Evolutionary conservation across 1,140 invertebrate species (phyloP).

Genomic region (Metopolophium dirhodum): DNA sequence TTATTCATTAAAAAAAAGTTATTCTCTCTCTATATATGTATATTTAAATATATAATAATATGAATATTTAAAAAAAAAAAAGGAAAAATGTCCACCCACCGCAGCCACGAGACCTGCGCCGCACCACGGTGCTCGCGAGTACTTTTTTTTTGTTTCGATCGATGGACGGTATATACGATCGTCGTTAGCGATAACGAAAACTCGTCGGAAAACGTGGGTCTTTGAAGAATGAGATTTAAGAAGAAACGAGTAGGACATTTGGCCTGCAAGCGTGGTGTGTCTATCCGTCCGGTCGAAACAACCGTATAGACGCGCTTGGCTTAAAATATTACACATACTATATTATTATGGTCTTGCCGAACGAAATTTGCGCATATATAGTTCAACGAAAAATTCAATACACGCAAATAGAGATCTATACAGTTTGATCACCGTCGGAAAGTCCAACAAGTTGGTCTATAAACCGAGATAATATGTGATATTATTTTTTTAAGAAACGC

Average conservation of each 20-base stretch:
- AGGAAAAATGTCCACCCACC: background rate
- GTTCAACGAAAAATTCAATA: background rate
- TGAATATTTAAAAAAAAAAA: conserved; percentile 16
- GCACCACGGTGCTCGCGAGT: background rate
- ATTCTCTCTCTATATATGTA: background rate
- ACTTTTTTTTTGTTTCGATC: background rate
- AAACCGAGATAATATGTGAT: background rate
- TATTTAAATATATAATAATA: background rate
- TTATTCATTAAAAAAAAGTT: conserved; percentile 14
- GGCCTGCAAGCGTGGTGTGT: background rate
- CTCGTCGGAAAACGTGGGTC: background rate
- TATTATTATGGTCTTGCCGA: background rate
- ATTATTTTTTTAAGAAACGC: background rate
- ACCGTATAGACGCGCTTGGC: background rate
- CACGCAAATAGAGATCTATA: background rate
- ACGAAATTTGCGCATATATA: background rate
- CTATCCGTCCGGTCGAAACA: background rate
- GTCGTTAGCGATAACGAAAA: background rate
- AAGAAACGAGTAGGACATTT: background rate
- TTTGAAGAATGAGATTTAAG: background rate
- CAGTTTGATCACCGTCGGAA: background rate
- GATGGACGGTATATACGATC: background rate
- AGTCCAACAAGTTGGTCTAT: background rate
- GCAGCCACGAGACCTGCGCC: background rate
- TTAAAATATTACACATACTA: no score